A percentile compares a stretch with the other conserved stretches of the same genome.
These are phyloP conservation scores for Rhegmatorhina hoffmannsi DNA, from an alignment of 2,113 vertebrate genomes.

Conservation along the genomic window DNA sequence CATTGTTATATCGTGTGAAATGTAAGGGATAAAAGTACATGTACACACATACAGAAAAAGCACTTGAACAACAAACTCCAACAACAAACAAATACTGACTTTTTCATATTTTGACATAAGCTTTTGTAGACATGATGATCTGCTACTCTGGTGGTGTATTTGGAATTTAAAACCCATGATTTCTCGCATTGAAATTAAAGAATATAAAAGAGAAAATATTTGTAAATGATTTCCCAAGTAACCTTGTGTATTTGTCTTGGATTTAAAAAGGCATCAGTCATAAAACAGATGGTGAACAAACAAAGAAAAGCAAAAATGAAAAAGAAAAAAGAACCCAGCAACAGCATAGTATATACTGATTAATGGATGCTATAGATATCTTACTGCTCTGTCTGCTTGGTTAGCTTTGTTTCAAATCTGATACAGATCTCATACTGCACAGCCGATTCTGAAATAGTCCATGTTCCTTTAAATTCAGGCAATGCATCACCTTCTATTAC, in stretches of 20 bases:
- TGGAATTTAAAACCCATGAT: background rate
- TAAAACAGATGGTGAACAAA: constrained; percentile 32
- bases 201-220: background rate
- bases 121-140: background rate
- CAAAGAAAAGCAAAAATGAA: background rate
- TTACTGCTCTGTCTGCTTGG: constrained; percentile 78
- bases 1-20: background rate
- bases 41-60: background rate
- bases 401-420: constrained; percentile 81
- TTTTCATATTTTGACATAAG: background rate
- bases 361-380: constrained; percentile 78
- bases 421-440: constrained; percentile 78
- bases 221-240: constrained; percentile 11
- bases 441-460: constrained; percentile 75
- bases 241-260: constrained; percentile 38
- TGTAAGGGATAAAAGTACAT: background rate
- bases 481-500: constrained; percentile 82
- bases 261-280: constrained; percentile 53
- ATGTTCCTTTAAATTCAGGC: constrained; percentile 82
- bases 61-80: background rate
- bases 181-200: constrained; percentile 11
- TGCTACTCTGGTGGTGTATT: background rate
- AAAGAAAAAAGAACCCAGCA: background rate
- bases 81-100: background rate
- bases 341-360: constrained; percentile 67